Base-by-base conservation (phyloP, 2,888 invertebrate genomes). In the Fragum whitleyi region DNA sequence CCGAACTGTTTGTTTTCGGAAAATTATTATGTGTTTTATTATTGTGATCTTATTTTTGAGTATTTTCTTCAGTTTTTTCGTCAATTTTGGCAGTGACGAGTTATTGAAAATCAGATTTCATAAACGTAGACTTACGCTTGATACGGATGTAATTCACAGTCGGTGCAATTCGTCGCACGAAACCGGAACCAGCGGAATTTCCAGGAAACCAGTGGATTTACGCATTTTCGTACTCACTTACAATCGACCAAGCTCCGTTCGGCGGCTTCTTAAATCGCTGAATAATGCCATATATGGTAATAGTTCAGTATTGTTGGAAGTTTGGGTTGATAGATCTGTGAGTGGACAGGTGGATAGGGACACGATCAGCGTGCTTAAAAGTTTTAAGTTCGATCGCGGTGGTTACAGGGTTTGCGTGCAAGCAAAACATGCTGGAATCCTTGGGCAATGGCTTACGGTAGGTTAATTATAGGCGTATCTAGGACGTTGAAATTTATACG, bases 371-470 rank as follows among this genome's bases (percentile, higher is more conserved):
- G 47, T 51, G 68, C 21, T 51, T 23, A 47, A 51, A 19, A 23
- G 26, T 19, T 68, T 68, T 51, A 21, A 29, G 32, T 61, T 61
- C n/a, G n/a, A 61, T 14, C 32, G 32, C 29, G 61, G 61, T 11
- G 61, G 32, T 19, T 61, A 61, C n/a, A 14, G 32, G n/a, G 61
- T 61, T 3, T 61, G 61, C 19, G 61, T 61, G 1, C 68, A 68
- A 3, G 1, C 51, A 19, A 51, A 26, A 23, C 68, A 68, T 21
- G 68, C 29, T 51, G 68, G 68, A n/a, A 29, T 68, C 3, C 16
- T 29, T 21, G 68, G 68, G 11, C 68, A 68, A 51, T 68, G 68
- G 68, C 51, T 68, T 11, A 51, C 68, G 11, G 51, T 61, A 61
- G 19, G 61, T 61, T 9, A n/a, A n/a, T 14, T 19, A 1, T 47